These are phyloP conservation scores for Macrotis lagotis DNA, from an alignment of 2,113 vertebrate genomes.

Conservation along the genomic window DNA sequence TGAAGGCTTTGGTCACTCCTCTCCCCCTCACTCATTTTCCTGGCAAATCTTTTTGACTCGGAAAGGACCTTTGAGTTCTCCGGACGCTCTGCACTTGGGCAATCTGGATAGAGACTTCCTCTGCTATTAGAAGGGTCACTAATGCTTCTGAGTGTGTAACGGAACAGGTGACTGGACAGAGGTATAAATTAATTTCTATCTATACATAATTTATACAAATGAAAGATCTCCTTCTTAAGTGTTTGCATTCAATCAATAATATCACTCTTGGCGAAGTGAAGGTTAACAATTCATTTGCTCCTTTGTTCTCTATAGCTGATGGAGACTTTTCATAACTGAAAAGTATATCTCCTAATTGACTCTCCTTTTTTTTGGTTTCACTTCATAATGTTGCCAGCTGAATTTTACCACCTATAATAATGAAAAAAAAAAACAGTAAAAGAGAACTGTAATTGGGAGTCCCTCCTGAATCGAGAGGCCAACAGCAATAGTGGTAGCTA, in stretches of 20 bases:
- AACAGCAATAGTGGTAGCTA: slow-evolving; percentile 53
- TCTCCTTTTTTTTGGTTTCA: slow-evolving; percentile 67
- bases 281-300: slow-evolving; percentile 81
- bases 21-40: neutral
- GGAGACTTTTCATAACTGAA: slow-evolving; percentile 64
- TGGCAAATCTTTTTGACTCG: slow-evolving; percentile 64
- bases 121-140: slow-evolving; percentile 45
- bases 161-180: slow-evolving; percentile 77
- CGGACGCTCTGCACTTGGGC: slow-evolving; percentile 20
- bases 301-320: slow-evolving; percentile 77
- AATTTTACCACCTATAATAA: slow-evolving; percentile 79
- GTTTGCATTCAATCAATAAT: slow-evolving; percentile 83
- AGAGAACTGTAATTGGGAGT: slow-evolving; percentile 69
- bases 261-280: slow-evolving; percentile 79
- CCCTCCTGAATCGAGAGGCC: slow-evolving; percentile 71
- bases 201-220: slow-evolving; percentile 81
- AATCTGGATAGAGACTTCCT: neutral
- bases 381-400: slow-evolving; percentile 70
- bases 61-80: slow-evolving; percentile 64
- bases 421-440: slow-evolving; percentile 76
- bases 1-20: slow-evolving; percentile 43
- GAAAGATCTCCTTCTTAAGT: slow-evolving; percentile 80
- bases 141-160: slow-evolving; percentile 70
- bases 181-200: slow-evolving; percentile 83
- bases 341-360: slow-evolving; percentile 67